phyloP scores from a whole-genome alignment of 1,140 invertebrate genomes.

The Battus philenor region DNA sequence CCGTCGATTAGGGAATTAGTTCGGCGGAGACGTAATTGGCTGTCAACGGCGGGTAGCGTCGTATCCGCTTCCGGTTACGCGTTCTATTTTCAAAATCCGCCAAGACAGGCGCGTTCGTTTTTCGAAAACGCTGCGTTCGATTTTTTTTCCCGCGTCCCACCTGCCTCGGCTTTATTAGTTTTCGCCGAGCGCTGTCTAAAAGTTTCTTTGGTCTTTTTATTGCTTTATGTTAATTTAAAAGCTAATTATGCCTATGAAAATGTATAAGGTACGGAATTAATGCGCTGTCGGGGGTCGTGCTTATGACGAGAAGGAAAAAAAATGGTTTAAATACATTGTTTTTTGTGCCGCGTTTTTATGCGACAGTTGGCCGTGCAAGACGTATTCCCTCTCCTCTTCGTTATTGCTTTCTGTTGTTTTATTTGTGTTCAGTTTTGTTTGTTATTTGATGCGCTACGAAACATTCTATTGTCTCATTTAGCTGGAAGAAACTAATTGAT shows the following conservation, averaged over 20 bases:
- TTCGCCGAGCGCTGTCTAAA: conserved; percentile 59
- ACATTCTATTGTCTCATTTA: too few relatives aligned
- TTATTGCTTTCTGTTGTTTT: conserved; percentile 39
- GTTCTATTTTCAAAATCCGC: conserved; percentile 70
- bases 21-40: conserved; percentile 64
- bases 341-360: conserved; percentile 36
- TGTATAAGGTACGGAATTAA: conserved; percentile 72
- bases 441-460: background rate
- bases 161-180: conserved; percentile 63
- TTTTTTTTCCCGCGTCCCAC: conserved; percentile 34
- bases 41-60: conserved; percentile 57
- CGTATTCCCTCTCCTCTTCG: conserved; percentile 63
- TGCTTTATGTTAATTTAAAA: conserved; percentile 73
- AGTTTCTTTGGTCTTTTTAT: conserved; percentile 72
- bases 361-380: conserved; percentile 61
- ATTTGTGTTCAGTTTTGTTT: conserved; percentile 27
- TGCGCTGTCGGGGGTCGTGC: conserved; percentile 56
- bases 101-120: conserved; percentile 34
- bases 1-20: conserved; percentile 67
- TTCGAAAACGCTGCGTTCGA: conserved; percentile 25
- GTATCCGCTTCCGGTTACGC: conserved; percentile 59
- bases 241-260: conserved; percentile 74
- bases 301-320: conserved; percentile 47
- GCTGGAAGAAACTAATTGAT: too few relatives aligned
- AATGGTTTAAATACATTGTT: conserved; percentile 33